These are phyloP conservation scores for Enhydra lutris DNA, from an alignment of 2,113 vertebrate genomes.

Conservation along the genomic window DNA sequence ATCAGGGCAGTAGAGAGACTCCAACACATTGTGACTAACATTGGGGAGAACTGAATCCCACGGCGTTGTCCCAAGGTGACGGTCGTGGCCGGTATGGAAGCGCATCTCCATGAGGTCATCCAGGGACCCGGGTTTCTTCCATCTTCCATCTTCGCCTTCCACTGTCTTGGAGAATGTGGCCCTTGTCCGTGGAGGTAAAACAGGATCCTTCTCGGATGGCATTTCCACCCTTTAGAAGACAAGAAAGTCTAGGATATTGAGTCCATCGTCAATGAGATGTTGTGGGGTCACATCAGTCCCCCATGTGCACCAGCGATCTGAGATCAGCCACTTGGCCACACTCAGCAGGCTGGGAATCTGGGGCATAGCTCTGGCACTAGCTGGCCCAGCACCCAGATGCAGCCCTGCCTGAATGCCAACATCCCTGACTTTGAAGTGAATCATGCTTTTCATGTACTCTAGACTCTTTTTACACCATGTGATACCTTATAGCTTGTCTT, in stretches of 20 bases:
- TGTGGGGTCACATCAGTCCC: too few species aligned
- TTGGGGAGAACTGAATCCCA: neutral
- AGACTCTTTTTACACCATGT: too few species aligned
- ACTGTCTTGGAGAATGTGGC: neutral
- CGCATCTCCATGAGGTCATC: neutral
- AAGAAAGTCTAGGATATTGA: neutral
- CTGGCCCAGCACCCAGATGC: neutral
- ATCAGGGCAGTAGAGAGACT: neutral
- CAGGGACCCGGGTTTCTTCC: neutral
- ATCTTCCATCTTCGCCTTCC: too few species aligned
- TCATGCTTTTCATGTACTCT: neutral
- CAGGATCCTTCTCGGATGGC: neutral
- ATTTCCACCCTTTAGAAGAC: neutral
- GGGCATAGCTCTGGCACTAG: rapidly evolving
- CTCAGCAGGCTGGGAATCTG: too few species aligned
- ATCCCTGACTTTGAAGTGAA: too few species aligned
- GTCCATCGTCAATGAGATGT: neutral
- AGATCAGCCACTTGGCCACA: neutral
- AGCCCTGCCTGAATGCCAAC: neutral
- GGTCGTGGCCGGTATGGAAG: rapidly evolving
- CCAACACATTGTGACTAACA: neutral
- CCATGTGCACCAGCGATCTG: too few species aligned
- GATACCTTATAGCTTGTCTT: neutral
- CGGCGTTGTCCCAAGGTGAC: rapidly evolving
- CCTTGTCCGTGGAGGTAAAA: neutral